phyloP scores from a whole-genome alignment of 2,113 vertebrate genomes.

The Scomber japonicus region DNA sequence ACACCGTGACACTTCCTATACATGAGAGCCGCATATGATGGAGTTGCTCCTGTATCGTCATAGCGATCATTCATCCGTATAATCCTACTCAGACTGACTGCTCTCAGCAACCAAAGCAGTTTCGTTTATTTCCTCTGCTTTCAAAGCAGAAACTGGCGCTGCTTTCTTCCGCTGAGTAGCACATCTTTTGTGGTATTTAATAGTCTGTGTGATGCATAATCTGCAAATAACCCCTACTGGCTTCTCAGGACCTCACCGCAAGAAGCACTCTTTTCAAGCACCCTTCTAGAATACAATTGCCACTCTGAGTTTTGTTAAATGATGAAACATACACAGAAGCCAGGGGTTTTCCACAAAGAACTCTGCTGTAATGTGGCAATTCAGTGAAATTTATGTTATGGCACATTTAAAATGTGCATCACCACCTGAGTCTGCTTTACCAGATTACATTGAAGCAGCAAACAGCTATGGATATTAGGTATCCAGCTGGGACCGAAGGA shows the following conservation, averaged over 20 bases:
- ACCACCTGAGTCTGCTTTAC: conserved; percentile 52
- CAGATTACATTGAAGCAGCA: conserved; percentile 58
- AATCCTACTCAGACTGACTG: conserved; percentile 31
- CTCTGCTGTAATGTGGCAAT: conserved; percentile 23
- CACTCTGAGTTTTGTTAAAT: conserved; percentile 38
- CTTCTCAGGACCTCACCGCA: conserved; percentile 23
- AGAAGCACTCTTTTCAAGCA: conserved; percentile 42
- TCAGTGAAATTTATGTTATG: conserved; percentile 50
- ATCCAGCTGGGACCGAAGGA: conserved; percentile 42
- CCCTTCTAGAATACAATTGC: conserved; percentile 26
- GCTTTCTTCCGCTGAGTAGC: conserved; percentile 37
- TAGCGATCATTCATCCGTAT: conserved; percentile 32
- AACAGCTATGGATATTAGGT: conserved; percentile 29
- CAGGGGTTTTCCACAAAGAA: conserved; percentile 23
- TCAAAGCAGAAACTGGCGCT: conserved; percentile 8
- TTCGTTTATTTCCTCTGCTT: conserved; percentile 16
- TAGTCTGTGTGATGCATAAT: conserved; percentile 48
- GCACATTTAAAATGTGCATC: conserved; percentile 53
- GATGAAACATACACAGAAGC: conserved; percentile 34
- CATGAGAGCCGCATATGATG: conserved; percentile 17
- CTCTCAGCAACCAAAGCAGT: conserved; percentile 6
- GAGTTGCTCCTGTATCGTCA: conserved; percentile 29
- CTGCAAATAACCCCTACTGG: conserved; percentile 40
- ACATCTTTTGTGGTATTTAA: conserved; percentile 53
- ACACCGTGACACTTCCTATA: conserved; percentile 13